Evolutionary conservation across 2,888 invertebrate species (phyloP).

Genomic region (Salpingus planirostris): DNA sequence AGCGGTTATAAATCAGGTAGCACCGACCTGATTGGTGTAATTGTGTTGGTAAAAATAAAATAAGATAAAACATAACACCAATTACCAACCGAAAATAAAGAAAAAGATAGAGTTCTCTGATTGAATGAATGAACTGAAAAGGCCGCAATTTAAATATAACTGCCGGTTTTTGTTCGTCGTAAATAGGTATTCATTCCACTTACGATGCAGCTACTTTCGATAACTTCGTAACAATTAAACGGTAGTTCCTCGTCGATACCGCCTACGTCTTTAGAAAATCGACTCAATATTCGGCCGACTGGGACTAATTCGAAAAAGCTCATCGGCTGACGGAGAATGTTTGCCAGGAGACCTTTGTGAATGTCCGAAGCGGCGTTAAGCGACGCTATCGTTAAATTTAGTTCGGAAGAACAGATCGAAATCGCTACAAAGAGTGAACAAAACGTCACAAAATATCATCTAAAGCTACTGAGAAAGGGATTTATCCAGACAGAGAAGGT

Average conservation of each 20-base stretch:
- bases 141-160: conserved; percentile 31
- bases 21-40: no score
- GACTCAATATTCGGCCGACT: conserved; percentile 57
- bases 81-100: no score
- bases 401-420: conserved; percentile 45
- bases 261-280: conserved; percentile 60
- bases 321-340: conserved; percentile 54
- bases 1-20: no score
- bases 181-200: no score
- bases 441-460: no score
- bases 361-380: conserved; percentile 51
- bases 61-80: no score
- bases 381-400: conserved; percentile 50
- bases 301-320: conserved; percentile 65
- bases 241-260: conserved; percentile 56
- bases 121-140: no score
- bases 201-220: conserved; percentile 40
- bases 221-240: conserved; percentile 39
- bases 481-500: no score
- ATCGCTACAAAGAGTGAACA: conserved; percentile 46
- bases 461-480: not conserved
- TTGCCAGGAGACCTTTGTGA: conserved; percentile 48
- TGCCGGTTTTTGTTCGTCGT: no score
- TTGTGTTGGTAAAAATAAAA: no score
- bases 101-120: no score